Evolutionary conservation across 2,113 vertebrate species (phyloP).

Genomic region (Enhydra lutris): DNA sequence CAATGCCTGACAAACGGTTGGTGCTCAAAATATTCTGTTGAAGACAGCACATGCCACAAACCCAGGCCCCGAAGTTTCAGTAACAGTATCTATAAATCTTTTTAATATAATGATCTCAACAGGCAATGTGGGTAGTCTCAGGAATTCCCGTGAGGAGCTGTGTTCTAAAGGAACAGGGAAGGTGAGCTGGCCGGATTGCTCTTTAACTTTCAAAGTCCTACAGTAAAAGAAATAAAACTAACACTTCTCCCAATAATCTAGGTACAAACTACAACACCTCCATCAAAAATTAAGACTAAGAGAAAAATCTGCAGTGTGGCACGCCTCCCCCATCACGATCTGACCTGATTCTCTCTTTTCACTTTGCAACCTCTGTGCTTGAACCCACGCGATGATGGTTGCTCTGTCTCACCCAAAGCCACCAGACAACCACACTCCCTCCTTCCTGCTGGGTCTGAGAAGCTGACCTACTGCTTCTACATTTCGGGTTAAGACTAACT

Average conservation of each 20-base stretch:
- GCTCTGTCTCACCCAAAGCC: background rate
- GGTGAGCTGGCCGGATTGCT: background rate
- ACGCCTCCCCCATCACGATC: background rate
- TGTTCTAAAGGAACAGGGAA: background rate
- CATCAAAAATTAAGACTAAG: background rate
- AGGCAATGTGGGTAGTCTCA: background rate
- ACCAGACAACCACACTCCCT: background rate
- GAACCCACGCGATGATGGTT: background rate
- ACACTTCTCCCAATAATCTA: background rate
- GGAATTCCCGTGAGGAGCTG: background rate
- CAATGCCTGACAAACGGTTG: background rate
- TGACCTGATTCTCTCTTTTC: background rate
- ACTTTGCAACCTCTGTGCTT: background rate
- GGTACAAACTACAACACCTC: background rate
- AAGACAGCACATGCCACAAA: background rate
- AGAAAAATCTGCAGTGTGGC: background rate
- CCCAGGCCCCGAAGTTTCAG: background rate
- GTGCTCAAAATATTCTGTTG: background rate
- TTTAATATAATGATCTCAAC: background rate
- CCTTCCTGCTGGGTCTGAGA: background rate
- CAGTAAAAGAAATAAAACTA: background rate
- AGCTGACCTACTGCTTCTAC: background rate
- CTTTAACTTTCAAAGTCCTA: background rate
- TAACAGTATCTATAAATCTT: background rate
- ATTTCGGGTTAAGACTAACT: background rate